phyloP scores from a whole-genome alignment of 2,113 vertebrate genomes.

The Gallinago media region DNA sequence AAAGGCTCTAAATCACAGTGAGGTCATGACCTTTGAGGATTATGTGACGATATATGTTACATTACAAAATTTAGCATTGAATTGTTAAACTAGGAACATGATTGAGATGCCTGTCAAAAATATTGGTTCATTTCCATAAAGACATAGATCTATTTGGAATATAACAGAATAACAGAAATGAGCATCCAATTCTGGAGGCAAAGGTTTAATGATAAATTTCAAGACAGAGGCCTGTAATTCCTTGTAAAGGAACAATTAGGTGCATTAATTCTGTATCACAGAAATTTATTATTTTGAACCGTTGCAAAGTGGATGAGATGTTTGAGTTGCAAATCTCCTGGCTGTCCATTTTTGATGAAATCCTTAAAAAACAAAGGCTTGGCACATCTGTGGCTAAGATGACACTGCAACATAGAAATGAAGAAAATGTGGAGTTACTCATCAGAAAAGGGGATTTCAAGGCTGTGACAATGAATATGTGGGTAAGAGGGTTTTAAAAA shows the following conservation, averaged over 20 bases:
- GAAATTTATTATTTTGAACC: neutral
- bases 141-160: neutral
- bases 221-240: fast-evolving
- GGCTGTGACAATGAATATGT: neutral
- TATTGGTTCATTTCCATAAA: neutral
- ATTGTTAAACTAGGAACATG: neutral
- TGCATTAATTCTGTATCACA: neutral
- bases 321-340: neutral
- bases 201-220: neutral
- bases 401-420: neutral
- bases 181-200: neutral
- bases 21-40: neutral
- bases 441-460: neutral
- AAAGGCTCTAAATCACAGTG: neutral
- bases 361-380: neutral
- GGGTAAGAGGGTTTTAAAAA: neutral
- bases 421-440: neutral
- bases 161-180: neutral
- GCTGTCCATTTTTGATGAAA: neutral
- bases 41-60: neutral
- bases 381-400: neutral
- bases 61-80: neutral
- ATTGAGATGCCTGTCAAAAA: neutral
- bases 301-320: neutral
- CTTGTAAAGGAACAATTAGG: neutral